phyloP scores from a whole-genome alignment of 2,113 vertebrate species.

The Centropristis striata region DNA sequence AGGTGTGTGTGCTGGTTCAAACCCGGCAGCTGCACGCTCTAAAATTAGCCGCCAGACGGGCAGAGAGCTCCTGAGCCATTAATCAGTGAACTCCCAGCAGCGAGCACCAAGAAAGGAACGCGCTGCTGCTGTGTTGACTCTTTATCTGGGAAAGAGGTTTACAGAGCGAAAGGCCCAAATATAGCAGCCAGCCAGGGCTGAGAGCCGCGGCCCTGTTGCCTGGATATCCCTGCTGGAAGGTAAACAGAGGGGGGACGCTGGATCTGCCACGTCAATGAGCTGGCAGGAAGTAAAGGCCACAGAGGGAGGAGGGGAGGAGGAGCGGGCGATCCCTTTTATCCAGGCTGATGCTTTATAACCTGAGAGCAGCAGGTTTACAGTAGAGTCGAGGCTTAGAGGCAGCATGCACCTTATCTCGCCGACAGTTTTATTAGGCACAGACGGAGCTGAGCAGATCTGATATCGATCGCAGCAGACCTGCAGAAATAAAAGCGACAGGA shows the following conservation, averaged over 20 bases:
- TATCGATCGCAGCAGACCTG: conserved; percentile 43
- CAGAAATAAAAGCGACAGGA: conserved; percentile 31
- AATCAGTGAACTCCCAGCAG: conserved; percentile 66
- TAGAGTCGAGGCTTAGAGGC: conserved; percentile 11
- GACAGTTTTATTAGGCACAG: conserved; percentile 36
- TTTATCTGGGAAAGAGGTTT: conserved; percentile 68
- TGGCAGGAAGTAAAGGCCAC: conserved; percentile 66
- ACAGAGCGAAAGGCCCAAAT: conserved; percentile 83
- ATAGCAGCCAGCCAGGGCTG: conserved; percentile 77
- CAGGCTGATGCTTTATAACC: conserved; percentile 40
- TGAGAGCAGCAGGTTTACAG: conserved; percentile 48
- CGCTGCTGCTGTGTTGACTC: conserved; percentile 29
- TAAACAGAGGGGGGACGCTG: conserved; percentile 74
- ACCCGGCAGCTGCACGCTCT: conserved; percentile 82
- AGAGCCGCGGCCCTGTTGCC: conserved; percentile 70
- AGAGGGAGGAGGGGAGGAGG: conserved; percentile 12
- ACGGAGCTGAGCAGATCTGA: conserved; percentile 20
- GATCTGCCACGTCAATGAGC: conserved; percentile 70
- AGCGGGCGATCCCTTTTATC: conserved; percentile 46
- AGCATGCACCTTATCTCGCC: conserved; percentile 21
- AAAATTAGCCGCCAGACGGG: conserved; percentile 83
- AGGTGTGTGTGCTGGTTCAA: conserved; percentile 37
- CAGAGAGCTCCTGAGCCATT: conserved; percentile 60
- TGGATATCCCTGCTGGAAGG: conserved; percentile 74
- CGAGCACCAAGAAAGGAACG: conserved; percentile 84